Percentiles rank a stretch among this genome's conserved stretches.
These are phyloP conservation scores for Ascaphus truei DNA, from an alignment of 2,113 vertebrate species.

Conservation along the genomic window DNA sequence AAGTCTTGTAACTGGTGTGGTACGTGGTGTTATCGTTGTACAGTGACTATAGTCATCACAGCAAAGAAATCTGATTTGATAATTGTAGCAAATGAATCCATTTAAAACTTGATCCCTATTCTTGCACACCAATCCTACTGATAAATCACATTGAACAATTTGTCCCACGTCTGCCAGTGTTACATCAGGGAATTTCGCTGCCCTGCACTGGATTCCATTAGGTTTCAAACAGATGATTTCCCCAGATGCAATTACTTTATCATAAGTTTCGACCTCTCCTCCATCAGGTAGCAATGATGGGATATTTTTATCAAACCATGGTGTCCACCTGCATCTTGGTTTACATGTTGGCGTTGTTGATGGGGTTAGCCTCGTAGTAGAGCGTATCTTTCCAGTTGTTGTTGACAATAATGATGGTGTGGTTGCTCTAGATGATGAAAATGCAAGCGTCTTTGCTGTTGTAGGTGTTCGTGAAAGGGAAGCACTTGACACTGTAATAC, in stretches of 20 bases:
- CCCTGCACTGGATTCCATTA: background rate
- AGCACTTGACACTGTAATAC: background rate
- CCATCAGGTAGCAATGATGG: background rate
- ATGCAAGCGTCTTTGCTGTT: background rate
- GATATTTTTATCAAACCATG: background rate
- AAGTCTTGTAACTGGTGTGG: background rate
- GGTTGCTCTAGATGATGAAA: too few species aligned
- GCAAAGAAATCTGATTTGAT: slow-evolving; percentile 49
- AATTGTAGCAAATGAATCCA: slow-evolving; percentile 55
- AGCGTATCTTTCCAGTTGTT: too few species aligned
- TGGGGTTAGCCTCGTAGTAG: background rate
- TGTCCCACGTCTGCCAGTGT: slow-evolving; percentile 42
- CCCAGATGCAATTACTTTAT: background rate
- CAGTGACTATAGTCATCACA: slow-evolving; percentile 44
- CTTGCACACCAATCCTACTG: slow-evolving; percentile 50
- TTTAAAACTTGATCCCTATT: slow-evolving; percentile 50
- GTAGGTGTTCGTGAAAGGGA: background rate
- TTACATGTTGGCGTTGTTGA: background rate
- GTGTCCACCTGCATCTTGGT: background rate
- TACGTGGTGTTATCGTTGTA: background rate
- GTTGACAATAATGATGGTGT: too few species aligned
- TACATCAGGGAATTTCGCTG: background rate
- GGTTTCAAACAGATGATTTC: background rate
- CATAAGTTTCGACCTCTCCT: background rate
- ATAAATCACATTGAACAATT: slow-evolving; percentile 42